Conservation (phyloP, 2,888 invertebrate species). For the Callyntrura sp. region DNA sequence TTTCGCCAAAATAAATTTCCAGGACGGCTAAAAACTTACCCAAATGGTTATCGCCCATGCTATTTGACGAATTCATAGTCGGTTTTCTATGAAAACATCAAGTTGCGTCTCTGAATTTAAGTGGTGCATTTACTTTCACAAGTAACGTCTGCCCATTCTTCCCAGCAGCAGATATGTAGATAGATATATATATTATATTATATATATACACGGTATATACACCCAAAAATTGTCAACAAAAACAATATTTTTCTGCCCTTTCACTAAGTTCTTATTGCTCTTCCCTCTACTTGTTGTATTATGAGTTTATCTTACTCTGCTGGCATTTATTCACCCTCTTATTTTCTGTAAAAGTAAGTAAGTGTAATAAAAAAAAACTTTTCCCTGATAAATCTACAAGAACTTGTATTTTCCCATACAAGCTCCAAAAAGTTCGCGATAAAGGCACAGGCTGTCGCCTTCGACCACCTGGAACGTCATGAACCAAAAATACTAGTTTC, state of each 20-base stretch:
- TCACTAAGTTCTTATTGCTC: constrained; percentile 35
- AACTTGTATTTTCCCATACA: constrained; percentile 46
- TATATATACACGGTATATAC: constrained; percentile 62
- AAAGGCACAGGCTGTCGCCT: constrained; percentile 43
- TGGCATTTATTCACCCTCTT: constrained; percentile 15
- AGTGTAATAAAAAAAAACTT: no score
- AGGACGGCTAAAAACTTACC: constrained; percentile 59
- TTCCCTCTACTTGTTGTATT: not conserved
- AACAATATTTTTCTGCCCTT: constrained; percentile 68
- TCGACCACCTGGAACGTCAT: not conserved
- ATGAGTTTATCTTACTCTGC: not conserved
- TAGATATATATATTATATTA: constrained; percentile 31
- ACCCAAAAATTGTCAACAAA: constrained; percentile 75
- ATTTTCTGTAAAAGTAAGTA: not conserved
- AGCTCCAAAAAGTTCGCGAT: not conserved
- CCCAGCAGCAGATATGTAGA: constrained; percentile 59
- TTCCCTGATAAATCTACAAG: constrained; percentile 62
- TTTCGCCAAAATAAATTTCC: constrained; percentile 14
- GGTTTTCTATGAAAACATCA: constrained; percentile 68
- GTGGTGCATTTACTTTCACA: constrained; percentile 78
- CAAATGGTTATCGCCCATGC: constrained; percentile 66
- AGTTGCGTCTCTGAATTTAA: constrained; percentile 77
- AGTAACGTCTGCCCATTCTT: constrained; percentile 76
- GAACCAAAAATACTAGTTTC: not conserved
- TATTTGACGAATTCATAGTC: constrained; percentile 60